phyloP scores from a whole-genome alignment of 2,113 vertebrate genomes.

The Triplophysa dalaica region DNA sequence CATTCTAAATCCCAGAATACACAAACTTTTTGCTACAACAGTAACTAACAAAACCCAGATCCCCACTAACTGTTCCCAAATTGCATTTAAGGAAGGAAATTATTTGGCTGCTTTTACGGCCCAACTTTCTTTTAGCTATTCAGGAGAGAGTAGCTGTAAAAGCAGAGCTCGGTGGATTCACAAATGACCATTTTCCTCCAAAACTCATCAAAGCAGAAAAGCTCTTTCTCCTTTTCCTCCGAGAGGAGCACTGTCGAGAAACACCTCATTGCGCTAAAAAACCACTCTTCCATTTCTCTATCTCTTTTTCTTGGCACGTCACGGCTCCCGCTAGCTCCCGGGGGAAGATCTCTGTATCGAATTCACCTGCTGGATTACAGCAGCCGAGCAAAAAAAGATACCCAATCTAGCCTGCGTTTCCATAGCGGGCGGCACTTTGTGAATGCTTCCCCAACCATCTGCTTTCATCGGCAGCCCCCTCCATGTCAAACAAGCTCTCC shows the following conservation, averaged over 20 bases:
- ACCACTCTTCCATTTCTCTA: slow-evolving; percentile 47
- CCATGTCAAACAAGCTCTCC: slow-evolving; percentile 60
- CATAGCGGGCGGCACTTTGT: slow-evolving; percentile 64
- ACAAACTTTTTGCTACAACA: no score
- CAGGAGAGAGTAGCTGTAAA: neutral
- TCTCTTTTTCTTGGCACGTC: slow-evolving; percentile 51
- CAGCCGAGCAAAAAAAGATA: slow-evolving; percentile 68
- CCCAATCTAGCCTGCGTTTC: slow-evolving; percentile 67
- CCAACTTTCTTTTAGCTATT: slow-evolving; percentile 3
- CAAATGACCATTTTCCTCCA: slow-evolving; percentile 25
- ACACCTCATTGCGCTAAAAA: slow-evolving; percentile 31
- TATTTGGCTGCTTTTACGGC: slow-evolving; percentile 1
- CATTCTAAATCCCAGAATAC: no score
- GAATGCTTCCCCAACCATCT: slow-evolving; percentile 59
- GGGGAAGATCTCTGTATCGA: slow-evolving; percentile 70
- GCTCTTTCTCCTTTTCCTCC: slow-evolving; percentile 53
- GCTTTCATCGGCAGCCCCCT: slow-evolving; percentile 67
- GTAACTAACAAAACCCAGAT: no score
- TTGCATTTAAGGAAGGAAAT: slow-evolving; percentile 2
- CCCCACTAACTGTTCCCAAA: slow-evolving; percentile 6
- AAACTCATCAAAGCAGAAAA: slow-evolving; percentile 12
- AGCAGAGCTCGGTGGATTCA: slow-evolving; percentile 15
- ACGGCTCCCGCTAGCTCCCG: slow-evolving; percentile 57
- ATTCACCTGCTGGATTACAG: slow-evolving; percentile 70
- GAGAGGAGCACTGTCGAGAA: slow-evolving; percentile 15